Conservation (phyloP, 2,113 vertebrate species). For the Morone chrysops region DNA sequence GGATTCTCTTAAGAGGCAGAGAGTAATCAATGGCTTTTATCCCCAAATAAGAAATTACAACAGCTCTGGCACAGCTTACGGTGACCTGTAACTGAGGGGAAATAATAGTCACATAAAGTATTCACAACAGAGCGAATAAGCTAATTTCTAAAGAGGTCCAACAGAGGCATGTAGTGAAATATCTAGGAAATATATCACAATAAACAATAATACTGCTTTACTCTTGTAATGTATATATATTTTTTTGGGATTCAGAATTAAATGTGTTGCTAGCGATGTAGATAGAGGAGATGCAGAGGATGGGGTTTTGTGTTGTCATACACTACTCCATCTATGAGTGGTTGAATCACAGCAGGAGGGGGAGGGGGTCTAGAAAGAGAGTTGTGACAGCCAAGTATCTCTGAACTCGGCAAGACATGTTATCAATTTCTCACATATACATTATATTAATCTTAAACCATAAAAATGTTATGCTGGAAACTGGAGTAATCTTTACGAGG, state of each 20-base stretch:
- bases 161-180: background rate
- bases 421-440: background rate
- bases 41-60: constrained; percentile 48
- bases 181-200: constrained; percentile 10
- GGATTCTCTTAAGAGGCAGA: constrained; percentile 35
- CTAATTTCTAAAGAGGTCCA: constrained; percentile 25
- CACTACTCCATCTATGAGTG: constrained; percentile 37
- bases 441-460: constrained; percentile 16
- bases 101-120: background rate
- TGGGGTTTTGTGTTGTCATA: constrained; percentile 26
- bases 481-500: background rate
- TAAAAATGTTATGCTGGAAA: background rate
- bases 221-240: background rate
- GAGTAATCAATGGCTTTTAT: constrained; percentile 52
- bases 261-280: constrained; percentile 9
- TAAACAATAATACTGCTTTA: constrained; percentile 8
- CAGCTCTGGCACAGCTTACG: constrained; percentile 26
- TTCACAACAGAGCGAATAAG: background rate
- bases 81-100: constrained; percentile 22
- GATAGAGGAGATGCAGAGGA: constrained; percentile 24
- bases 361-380: constrained; percentile 6
- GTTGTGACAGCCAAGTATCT: constrained; percentile 27
- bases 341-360: constrained; percentile 9
- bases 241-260: constrained; percentile 18
- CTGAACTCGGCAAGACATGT: constrained; percentile 13